Base-by-base conservation (phyloP, 2,888 invertebrate genomes). In the Candidula unifasciata region DNA sequence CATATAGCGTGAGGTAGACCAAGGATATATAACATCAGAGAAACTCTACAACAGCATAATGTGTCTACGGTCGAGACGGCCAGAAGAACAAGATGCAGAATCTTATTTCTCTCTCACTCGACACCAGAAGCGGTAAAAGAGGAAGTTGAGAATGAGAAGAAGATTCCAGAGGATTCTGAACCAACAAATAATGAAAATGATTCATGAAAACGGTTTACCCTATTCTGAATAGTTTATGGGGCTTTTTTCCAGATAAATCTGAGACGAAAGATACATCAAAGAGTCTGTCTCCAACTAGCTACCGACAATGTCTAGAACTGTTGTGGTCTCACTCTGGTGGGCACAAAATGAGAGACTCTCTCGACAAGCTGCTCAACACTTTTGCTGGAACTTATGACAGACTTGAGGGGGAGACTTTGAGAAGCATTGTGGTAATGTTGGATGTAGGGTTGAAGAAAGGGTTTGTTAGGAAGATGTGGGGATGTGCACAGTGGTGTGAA, bases 281-380 rank as follows among this genome's bases (percentile, higher is more conserved):
- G 52, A 24, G 16, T n/a, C 18, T 73, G 54, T 84, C 85, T 37
- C 86, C 90, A 2, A 83, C 86, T 6, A 88, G 87, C 10, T 91
- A 90, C 85, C 89, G 91, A 16, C 92, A 93, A 24, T 91, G 90
- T 83, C 87, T 89, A 68, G 88, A 91, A 30, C 84, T 92, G n/a
- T 88, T 93, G 21, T 93, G 92, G 92, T 90, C 90, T 76, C 89
- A 89, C 73, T 83, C 89, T 85, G 91, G 84, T 44, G 84, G 87
- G 6, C 85, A 83, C 52, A 91, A 89, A 84, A 90, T 90, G 30
- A 88, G 90, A 81, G 91, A 90, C 30, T 86, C 86, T 37, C 85
- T 93, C 52, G 91, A 91, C 86, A 91, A 89, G 85, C 81, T 89
- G 27, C 85, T 92, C 80, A 83, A 85, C 21, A 86, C 89, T 2